Conservation (phyloP, 2,888 invertebrate genomes). For the Pseudoips prasinana region DNA sequence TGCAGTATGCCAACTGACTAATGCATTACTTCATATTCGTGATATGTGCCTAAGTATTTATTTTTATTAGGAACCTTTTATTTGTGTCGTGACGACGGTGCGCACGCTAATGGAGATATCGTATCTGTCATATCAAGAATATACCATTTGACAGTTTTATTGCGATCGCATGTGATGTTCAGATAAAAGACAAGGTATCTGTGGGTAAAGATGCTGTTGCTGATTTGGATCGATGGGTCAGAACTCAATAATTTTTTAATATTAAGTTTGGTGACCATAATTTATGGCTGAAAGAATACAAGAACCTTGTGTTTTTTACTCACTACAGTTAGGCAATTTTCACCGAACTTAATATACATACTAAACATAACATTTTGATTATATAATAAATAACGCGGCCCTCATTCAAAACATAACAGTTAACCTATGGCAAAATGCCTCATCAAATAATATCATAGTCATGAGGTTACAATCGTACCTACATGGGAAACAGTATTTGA, state of each 20-base stretch:
- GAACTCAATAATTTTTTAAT: constrained; percentile 27
- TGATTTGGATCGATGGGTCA: constrained; percentile 22
- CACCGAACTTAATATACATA: too few relatives aligned
- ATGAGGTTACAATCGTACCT: too few relatives aligned
- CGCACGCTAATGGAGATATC: constrained; percentile 71
- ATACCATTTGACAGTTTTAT: constrained; percentile 74
- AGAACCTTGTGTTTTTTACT: too few relatives aligned
- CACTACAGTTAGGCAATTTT: too few relatives aligned
- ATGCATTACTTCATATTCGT: constrained; percentile 48
- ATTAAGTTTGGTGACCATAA: constrained; percentile 21
- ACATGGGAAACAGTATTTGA: too few relatives aligned
- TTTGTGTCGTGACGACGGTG: constrained; percentile 63
- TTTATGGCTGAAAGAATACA: too few relatives aligned
- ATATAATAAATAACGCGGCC: too few relatives aligned
- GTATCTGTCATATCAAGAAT: constrained; percentile 70
- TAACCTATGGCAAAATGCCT: too few relatives aligned
- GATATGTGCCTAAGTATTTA: constrained; percentile 30
- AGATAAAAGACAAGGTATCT: constrained; percentile 55
- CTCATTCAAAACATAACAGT: too few relatives aligned
- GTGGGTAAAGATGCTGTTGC: constrained; percentile 39
- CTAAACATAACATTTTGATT: too few relatives aligned
- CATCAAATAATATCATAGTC: too few relatives aligned
- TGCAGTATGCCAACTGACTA: constrained; percentile 35
- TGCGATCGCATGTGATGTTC: constrained; percentile 60
- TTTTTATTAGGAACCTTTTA: constrained; percentile 56